Conservation (phyloP, 2,797 vertebrate genomes). For the Gobionotothen gibberifrons region DNA sequence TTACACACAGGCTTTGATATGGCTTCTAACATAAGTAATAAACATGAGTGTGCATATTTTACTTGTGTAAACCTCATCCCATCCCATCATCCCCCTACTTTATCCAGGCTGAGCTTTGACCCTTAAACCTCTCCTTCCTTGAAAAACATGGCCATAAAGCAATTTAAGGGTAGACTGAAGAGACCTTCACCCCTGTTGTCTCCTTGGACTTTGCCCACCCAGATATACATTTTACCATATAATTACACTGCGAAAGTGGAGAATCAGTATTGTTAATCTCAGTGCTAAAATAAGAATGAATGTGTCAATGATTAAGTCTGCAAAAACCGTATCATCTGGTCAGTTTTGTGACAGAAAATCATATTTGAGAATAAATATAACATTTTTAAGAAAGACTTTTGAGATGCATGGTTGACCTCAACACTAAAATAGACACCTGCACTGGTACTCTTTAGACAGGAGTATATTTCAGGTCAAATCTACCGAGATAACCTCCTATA, state of each 20-base stretch:
- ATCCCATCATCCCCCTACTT: slow-evolving; percentile 26
- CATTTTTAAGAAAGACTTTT: background rate
- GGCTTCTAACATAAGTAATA: slow-evolving; percentile 18
- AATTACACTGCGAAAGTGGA: slow-evolving; percentile 7
- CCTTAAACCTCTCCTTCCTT: slow-evolving; percentile 39
- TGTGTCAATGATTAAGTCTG: background rate
- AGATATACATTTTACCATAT: slow-evolving; percentile 13
- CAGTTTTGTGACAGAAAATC: background rate
- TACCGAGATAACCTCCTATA: background rate
- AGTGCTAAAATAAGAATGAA: background rate
- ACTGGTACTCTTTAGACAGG: background rate
- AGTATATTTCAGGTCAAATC: background rate
- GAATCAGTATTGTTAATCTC: background rate
- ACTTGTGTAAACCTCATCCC: slow-evolving; percentile 3
- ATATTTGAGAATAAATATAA: background rate
- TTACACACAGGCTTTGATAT: slow-evolving; percentile 45
- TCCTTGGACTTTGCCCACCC: slow-evolving; percentile 47
- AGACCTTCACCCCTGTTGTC: slow-evolving; percentile 57
- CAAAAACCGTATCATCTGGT: background rate
- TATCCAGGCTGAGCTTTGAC: slow-evolving; percentile 64
- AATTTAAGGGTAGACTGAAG: slow-evolving; percentile 51
- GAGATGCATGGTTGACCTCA: background rate
- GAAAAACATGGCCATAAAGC: slow-evolving; percentile 74
- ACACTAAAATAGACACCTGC: background rate
- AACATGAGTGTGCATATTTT: slow-evolving; percentile 20